Conservation (phyloP, 2,797 vertebrate species). For the Syngnathus acus region DNA sequence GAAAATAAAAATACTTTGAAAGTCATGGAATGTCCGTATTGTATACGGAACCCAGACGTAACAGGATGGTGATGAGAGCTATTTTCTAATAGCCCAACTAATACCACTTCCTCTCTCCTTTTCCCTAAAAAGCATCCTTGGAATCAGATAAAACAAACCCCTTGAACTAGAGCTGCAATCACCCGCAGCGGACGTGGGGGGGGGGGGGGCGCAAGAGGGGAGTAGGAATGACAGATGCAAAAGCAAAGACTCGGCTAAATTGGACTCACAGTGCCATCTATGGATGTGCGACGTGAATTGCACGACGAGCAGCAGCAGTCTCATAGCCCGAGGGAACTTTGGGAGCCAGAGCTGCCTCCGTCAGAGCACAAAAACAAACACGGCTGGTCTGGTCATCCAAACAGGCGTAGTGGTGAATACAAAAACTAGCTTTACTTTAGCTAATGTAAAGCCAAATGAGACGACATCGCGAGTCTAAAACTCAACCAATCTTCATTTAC, state of each 20-base stretch:
- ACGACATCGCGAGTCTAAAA: not conserved
- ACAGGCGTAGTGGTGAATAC: not conserved
- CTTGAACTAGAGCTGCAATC: conserved; percentile 29
- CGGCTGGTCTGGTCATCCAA: not conserved
- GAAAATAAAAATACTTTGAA: conserved; percentile 15
- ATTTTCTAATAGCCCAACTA: conserved; percentile 40
- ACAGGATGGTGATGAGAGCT: conserved; percentile 36
- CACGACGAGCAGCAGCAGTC: conserved; percentile 20
- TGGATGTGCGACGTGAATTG: conserved; percentile 60
- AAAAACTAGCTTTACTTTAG: not conserved
- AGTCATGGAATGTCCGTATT: conserved; percentile 22
- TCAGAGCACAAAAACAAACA: not conserved
- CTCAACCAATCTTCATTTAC: conserved; percentile 38
- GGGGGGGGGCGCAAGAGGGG: not conserved
- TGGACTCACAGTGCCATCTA: conserved; percentile 75
- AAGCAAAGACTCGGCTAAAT: conserved; percentile 23
- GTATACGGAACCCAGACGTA: conserved; percentile 46
- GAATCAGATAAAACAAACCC: conserved; percentile 28
- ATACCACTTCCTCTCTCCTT: conserved; percentile 26
- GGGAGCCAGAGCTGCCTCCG: not conserved
- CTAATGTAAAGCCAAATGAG: not conserved
- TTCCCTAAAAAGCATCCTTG: conserved; percentile 8
- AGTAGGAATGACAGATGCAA: conserved; percentile 15
- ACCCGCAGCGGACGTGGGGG: not conserved
- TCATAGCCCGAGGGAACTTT: not conserved